Base-by-base conservation (phyloP, 2,888 invertebrate species). In the Cosmia trapezina region DNA sequence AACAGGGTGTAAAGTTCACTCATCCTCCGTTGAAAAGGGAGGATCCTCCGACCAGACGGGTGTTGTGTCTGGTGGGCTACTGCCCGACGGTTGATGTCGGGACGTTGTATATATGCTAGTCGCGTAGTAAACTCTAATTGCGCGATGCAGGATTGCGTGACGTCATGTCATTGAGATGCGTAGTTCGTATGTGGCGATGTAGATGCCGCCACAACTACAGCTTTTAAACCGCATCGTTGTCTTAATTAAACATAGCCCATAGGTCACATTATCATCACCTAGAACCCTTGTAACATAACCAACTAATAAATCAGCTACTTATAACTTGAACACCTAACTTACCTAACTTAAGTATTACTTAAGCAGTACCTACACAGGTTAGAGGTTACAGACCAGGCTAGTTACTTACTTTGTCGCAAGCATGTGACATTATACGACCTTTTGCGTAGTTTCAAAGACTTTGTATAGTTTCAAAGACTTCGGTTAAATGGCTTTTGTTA, bases 321-420 rank as follows among this genome's bases (percentile, higher is more conserved):
- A 33, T n/a, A 53, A 53, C 37, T 14, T 64, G n/a, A 54, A 67
- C 43, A 17, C 45, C 11, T 22, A 47, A 53, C 22, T 75, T 43
- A 54, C 47, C 41, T 54, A 49, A 73, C 49, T 12, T n/a, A 37
- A 22, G 54, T 73, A n/a, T 69, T 47, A 57, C 78, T 57, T 57
- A 77, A 77, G 28, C n/a, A 43, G 14, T 59, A 14, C n/a, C 43
- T n/a, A 28, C 28, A n/a, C 28, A 63, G 66, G 77, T 66, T n/a
- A 67, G 14, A 62, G 57, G 77, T 54, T 54, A 54, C 22, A 51
- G 43, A 43, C 33, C 8, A 53, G 54, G 12, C 60, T 59, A 9
- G 47, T 68, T 22, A 43, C 49, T 72, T 61, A 56, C 5, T 61
- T 6, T 54, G 8, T 14, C 7, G 22, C 45, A 61, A 72, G 12